These are phyloP conservation scores for Hypsibius dujardini DNA, from an alignment of 1,140 invertebrate species.

Conservation along the genomic window DNA sequence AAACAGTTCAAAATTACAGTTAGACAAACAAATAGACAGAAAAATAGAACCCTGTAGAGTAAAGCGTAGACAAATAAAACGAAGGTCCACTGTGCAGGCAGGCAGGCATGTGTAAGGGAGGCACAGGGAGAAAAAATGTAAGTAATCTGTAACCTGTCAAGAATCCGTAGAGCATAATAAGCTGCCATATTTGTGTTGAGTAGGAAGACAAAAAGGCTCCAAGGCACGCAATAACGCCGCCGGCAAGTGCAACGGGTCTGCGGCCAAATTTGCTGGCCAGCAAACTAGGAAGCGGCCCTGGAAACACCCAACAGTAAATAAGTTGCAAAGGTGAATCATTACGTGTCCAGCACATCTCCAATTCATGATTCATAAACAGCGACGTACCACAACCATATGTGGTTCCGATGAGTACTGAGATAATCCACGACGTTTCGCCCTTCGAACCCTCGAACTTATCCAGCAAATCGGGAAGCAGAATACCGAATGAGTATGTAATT, in stretches of 20 bases:
- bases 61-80: too few relatives aligned
- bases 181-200: constrained; percentile 52
- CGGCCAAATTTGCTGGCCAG: constrained; percentile 68
- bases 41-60: too few relatives aligned
- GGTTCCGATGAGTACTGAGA: constrained; percentile 73
- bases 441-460: constrained; percentile 58
- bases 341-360: too few relatives aligned
- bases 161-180: constrained; percentile 67
- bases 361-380: too few relatives aligned
- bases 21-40: background rate
- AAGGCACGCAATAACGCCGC: constrained; percentile 50
- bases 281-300: constrained; percentile 30
- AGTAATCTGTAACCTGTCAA: too few relatives aligned
- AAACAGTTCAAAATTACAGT: background rate
- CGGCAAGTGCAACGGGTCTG: constrained; percentile 63
- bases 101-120: too few relatives aligned
- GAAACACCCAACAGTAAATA: too few relatives aligned
- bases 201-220: constrained; percentile 65
- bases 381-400: constrained; percentile 71
- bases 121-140: too few relatives aligned
- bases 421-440: constrained; percentile 64
- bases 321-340: too few relatives aligned
- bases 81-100: too few relatives aligned
- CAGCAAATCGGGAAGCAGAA: constrained; percentile 61
- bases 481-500: constrained; percentile 82